These are phyloP conservation scores for Menura novaehollandiae DNA, from an alignment of 2,113 vertebrate species.

Conservation along the genomic window DNA sequence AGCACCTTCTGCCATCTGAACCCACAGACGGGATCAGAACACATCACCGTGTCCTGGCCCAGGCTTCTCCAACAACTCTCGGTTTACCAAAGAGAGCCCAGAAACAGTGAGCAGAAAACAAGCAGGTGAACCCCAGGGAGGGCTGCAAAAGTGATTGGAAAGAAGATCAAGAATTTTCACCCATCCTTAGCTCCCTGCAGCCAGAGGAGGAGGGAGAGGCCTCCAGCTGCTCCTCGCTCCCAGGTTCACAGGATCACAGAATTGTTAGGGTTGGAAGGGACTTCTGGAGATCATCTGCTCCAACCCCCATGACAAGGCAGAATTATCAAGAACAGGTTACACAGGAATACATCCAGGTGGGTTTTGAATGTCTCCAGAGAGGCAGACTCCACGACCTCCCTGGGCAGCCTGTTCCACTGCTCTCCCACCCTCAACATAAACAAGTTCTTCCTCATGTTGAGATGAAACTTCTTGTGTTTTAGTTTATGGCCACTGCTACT, in stretches of 20 bases:
- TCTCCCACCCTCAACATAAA: background rate
- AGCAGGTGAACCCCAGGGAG: fast-evolving
- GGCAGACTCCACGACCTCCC: fast-evolving
- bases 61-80: background rate
- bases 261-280: background rate
- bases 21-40: background rate
- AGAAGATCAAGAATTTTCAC: background rate
- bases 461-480: background rate
- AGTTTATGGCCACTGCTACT: background rate
- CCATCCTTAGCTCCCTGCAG: fast-evolving
- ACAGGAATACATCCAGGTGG: background rate
- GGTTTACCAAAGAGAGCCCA: background rate
- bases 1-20: background rate
- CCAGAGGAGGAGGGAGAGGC: no score
- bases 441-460: background rate
- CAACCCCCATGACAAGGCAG: background rate
- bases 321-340: background rate
- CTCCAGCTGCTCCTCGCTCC: background rate
- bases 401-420: background rate
- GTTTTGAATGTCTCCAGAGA: background rate
- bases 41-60: fast-evolving
- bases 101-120: background rate
- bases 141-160: fast-evolving
- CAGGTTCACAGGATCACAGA: fast-evolving
- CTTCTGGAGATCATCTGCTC: background rate